Evolutionary conservation across 2,113 vertebrate genomes (phyloP).

Genomic region (Salvelinus sp.): DNA sequence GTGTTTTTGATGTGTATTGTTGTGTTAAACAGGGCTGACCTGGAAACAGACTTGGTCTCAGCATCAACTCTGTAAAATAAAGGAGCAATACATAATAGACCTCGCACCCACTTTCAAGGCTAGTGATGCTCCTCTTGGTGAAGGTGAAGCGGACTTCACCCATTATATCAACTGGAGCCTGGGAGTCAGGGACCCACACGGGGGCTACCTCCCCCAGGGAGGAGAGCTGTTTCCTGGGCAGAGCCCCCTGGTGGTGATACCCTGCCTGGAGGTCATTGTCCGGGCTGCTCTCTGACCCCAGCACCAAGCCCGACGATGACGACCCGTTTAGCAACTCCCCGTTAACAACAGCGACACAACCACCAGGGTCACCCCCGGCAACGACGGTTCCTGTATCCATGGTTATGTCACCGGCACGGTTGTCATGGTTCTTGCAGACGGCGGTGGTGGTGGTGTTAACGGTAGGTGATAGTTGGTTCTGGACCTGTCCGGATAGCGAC

Average conservation of each 20-base stretch:
- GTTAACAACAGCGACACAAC: conserved; percentile 67
- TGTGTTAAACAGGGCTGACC: too few relatives aligned
- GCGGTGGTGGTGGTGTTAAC: conserved; percentile 50
- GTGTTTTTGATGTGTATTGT: too few relatives aligned
- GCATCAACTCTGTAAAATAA: too few relatives aligned
- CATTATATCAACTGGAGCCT: conserved; percentile 99
- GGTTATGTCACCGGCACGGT: conserved; percentile 48
- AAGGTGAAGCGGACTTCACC: conserved; percentile 97
- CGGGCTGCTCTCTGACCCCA: conserved; percentile 82
- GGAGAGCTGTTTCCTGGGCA: conserved; percentile 81
- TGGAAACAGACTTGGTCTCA: too few relatives aligned
- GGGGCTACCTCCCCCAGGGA: conserved; percentile 93
- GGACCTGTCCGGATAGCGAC: conserved; percentile 85
- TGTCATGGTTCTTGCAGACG: conserved; percentile 87
- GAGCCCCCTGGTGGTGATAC: conserved; percentile 84
- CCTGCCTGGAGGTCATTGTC: conserved; percentile 95
- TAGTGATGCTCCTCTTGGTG: conserved; percentile 97
- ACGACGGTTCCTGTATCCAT: conserved; percentile 20
- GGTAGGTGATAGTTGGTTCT: conserved; percentile 77
- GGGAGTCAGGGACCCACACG: conserved; percentile 97
- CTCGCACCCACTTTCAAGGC: conserved; percentile 87
- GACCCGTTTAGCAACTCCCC: conserved; percentile 71
- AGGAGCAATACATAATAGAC: too few relatives aligned
- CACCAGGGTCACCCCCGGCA: conserved; percentile 52
- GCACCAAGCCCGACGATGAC: conserved; percentile 72